Evolutionary conservation across 2,888 invertebrate species (phyloP), one percentile per base, ranked within the genome.

Genomic region (Apotomis capreana): DNA sequence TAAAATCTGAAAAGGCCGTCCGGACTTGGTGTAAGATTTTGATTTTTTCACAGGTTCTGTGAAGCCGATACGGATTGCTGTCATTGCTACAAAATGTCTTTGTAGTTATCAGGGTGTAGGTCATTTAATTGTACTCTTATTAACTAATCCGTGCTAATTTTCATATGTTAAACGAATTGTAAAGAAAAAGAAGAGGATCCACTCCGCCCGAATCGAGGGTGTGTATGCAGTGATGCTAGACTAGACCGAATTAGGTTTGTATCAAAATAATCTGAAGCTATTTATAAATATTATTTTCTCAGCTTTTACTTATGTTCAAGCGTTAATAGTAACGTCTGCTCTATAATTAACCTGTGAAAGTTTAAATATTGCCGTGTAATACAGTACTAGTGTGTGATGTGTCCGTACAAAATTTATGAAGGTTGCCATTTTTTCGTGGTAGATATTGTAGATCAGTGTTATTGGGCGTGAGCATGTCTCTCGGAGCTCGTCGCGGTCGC

Each of bases 221-320:
- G 93, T 93, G 93, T 93, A 91, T 91, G 87, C 86, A 88, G 89
- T 91, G 91, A 88, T 82, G 81, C 80, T 89, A 87, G 88, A 89
- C 91, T 89, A 87, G 88, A 90, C 91, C 87, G 85, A 90, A 90
- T 86, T 91, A 92, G 90, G 91, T 89, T 91, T 90, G 92, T 92
- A 92, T 93, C 92, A 93, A 94, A 93, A 92, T 93, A 93, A 92
- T 93, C 90, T 85, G 80, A 90, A 93, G 92, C 93, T 94, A 94
- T 94, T 94, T 94, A 93, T 94, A 94, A 93, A 94, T 93, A 93
- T 92, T 93, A 93, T 93, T 93, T 93, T 92, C 92, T 90, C 89
- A 90, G 88, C 92, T 91, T 94, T 93, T 93, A 91, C 92, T 92
- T 92, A 91, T 91, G 92, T 93, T 91, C 91, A 89, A 92, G 90